A percentile compares a stretch with the other conserved stretches of the same genome.
Conservation (phyloP, 1,140 invertebrate species). For the Artemia franciscana region DNA sequence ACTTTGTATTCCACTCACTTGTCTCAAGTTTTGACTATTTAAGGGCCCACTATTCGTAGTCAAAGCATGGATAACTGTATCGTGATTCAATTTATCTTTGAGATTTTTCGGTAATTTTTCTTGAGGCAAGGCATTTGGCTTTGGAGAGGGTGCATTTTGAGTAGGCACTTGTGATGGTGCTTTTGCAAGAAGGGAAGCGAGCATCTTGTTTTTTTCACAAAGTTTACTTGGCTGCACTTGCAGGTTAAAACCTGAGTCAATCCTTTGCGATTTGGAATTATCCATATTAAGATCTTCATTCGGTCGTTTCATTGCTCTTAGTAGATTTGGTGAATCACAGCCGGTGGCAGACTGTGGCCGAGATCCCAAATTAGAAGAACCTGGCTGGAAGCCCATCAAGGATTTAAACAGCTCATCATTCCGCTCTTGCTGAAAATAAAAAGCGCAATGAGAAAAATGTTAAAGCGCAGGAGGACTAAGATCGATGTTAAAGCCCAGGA, state of each 20-base stretch:
- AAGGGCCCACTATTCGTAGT: slow-evolving; percentile 6
- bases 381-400: not conserved
- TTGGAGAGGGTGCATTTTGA: slow-evolving; percentile 15
- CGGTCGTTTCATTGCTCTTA: not conserved
- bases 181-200: slow-evolving; percentile 54
- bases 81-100: slow-evolving; percentile 3
- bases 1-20: not conserved
- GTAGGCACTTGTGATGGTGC: slow-evolving; percentile 42
- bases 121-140: slow-evolving; percentile 18
- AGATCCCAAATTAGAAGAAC: not conserved
- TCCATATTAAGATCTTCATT: not conserved
- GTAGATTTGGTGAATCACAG: not conserved
- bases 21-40: not conserved
- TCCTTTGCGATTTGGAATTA: not conserved
- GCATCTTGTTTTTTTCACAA: slow-evolving; percentile 61
- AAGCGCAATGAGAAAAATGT: too few species aligned
- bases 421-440: not conserved
- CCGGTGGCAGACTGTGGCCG: not conserved
- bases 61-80: not conserved
- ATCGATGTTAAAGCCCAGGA: too few species aligned
- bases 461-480: too few species aligned
- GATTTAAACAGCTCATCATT: not conserved
- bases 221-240: slow-evolving; percentile 8
- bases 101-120: slow-evolving; percentile 17
- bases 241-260: slow-evolving; percentile 2